Evolutionary conservation across 1,140 invertebrate species (phyloP).

Genomic region (Drosophila elegans): DNA sequence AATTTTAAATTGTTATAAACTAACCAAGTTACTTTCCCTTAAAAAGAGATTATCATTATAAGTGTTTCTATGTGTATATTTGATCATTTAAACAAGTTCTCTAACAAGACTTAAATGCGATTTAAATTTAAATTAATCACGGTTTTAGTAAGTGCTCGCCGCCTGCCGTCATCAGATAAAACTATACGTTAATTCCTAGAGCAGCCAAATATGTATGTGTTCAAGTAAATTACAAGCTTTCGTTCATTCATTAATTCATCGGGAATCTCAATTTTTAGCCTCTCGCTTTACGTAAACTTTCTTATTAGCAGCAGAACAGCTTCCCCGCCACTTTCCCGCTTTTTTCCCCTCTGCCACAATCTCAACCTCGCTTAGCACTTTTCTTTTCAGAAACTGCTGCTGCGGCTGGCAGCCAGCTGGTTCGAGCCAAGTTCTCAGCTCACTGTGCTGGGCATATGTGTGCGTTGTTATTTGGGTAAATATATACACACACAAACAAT

Average conservation of each 20-base stretch:
- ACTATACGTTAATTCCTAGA: conserved; percentile 17
- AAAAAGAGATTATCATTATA: background rate
- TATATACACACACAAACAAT: conserved; percentile 61
- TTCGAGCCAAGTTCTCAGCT: conserved; percentile 34
- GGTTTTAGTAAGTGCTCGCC: background rate
- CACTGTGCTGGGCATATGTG: conserved; percentile 2
- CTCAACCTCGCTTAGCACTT: conserved; percentile 41
- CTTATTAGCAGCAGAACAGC: conserved; percentile 38
- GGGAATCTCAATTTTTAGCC: conserved; percentile 38
- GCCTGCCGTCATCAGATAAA: conserved; percentile 5
- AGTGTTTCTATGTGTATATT: background rate
- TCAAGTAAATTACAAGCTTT: conserved; percentile 42
- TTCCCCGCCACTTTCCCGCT: background rate
- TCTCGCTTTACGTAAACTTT: conserved; percentile 42
- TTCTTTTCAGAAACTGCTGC: conserved; percentile 58
- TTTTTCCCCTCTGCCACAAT: background rate
- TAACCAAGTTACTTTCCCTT: background rate
- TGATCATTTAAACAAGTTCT: conserved; percentile 3
- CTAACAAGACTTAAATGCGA: background rate
- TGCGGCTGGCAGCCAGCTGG: conserved; percentile 38
- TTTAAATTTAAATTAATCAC: conserved; percentile 1
- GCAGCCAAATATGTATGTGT: conserved; percentile 14
- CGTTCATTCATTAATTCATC: conserved; percentile 49
- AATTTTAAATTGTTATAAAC: too few species aligned
- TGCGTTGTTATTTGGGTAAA: conserved; percentile 32